Evolutionary conservation across 2,113 vertebrate genomes (phyloP).

Genomic region (Podocnemis expansa): DNA sequence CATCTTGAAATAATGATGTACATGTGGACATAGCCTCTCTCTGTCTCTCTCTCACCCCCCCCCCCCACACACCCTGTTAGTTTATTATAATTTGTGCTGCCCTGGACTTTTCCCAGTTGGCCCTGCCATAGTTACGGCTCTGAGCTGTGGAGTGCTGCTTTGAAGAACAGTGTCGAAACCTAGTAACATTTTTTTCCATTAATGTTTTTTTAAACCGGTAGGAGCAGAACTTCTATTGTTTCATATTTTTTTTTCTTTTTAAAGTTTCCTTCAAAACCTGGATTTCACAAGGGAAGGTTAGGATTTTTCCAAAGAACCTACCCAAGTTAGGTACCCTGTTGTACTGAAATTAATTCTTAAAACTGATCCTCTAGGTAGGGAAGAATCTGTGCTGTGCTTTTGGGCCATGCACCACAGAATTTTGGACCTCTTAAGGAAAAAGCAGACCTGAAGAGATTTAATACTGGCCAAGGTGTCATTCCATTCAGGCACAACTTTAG

Average conservation of each 20-base stretch:
- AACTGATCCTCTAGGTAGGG: not conserved
- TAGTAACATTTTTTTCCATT: not conserved
- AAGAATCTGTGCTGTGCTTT: not conserved
- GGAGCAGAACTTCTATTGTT: not conserved
- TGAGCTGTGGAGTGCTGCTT: not conserved
- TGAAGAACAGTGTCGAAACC: not conserved
- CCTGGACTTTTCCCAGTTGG: too few species aligned
- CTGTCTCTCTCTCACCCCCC: too few species aligned
- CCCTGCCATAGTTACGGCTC: too few species aligned
- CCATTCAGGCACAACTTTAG: not conserved
- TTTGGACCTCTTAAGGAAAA: not conserved
- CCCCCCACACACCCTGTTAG: not conserved
- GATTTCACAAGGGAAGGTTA: not conserved
- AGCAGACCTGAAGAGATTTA: not conserved
- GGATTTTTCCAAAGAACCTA: not conserved
- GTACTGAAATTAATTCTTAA: not conserved
- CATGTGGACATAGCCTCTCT: too few species aligned
- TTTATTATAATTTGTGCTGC: not conserved
- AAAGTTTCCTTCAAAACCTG: not conserved
- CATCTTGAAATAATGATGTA: too few species aligned
- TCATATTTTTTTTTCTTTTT: not conserved
- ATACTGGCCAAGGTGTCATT: not conserved
- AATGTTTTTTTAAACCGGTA: not conserved
- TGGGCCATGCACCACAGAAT: not conserved
- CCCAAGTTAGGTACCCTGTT: not conserved